phyloP scores from a whole-genome alignment of 2,888 invertebrate genomes.

The Odontothrips loti region DNA sequence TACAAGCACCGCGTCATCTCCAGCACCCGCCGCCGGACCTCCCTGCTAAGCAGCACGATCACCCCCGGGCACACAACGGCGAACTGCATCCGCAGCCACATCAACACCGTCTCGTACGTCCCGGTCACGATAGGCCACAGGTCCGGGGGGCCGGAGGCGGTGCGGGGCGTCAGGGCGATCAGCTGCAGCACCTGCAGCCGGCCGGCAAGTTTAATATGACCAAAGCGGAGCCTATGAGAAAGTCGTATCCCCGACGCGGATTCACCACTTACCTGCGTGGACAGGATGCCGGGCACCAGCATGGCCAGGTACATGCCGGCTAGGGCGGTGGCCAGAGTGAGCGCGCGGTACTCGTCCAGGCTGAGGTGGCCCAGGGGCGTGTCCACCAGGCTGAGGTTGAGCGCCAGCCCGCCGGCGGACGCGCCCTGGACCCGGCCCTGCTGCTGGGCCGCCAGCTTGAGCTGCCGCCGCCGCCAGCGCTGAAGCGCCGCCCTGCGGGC shows the following conservation, averaged over 20 bases:
- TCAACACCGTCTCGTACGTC: slow-evolving; percentile 9
- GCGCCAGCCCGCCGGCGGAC: neutral
- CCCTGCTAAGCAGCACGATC: slow-evolving; percentile 33
- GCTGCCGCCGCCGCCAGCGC: slow-evolving; percentile 10
- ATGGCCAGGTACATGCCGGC: slow-evolving; percentile 30
- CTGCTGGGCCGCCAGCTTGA: neutral
- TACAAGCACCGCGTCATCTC: neutral
- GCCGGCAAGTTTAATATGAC: neutral
- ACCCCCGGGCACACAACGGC: neutral
- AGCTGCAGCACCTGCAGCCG: neutral
- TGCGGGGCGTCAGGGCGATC: neutral
- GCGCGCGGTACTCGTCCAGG: slow-evolving; percentile 20
- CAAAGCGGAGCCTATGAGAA: no score
- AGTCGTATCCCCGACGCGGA: no score
- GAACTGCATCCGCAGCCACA: slow-evolving; percentile 24
- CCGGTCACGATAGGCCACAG: slow-evolving; percentile 27
- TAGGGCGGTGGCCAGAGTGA: neutral
- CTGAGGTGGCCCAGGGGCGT: slow-evolving; percentile 21
- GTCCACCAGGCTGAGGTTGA: slow-evolving; percentile 13
- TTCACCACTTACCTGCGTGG: neutral
- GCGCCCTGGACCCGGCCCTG: neutral
- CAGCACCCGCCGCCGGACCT: slow-evolving; percentile 38
- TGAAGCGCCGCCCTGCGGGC: slow-evolving; percentile 1
- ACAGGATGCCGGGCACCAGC: neutral
- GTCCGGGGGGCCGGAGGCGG: slow-evolving; percentile 26